These are phyloP conservation scores for Aphidoletes aphidimyza DNA, from an alignment of 2,888 invertebrate species.

Conservation along the genomic window DNA sequence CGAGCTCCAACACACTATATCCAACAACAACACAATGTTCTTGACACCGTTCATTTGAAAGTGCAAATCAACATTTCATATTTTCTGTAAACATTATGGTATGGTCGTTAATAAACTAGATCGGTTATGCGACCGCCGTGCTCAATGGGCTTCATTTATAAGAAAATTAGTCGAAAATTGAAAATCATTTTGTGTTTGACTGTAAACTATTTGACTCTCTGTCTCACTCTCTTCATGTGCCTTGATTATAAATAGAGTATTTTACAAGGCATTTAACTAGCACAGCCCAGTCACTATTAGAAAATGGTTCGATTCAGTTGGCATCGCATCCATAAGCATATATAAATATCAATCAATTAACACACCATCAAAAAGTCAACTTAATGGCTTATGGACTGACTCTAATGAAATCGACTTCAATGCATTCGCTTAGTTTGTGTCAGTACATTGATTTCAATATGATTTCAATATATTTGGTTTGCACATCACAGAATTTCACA, in stretches of 20 bases:
- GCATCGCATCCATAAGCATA: background rate
- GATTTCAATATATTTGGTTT: too few relatives aligned
- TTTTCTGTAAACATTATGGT: slow-evolving; percentile 4
- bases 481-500: background rate
- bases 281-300: too few relatives aligned
- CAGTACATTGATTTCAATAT: slow-evolving; percentile 4
- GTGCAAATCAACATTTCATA: slow-evolving; percentile 35
- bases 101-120: background rate
- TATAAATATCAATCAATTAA: slow-evolving; percentile 51
- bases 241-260: background rate
- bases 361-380: slow-evolving; percentile 46
- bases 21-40: background rate
- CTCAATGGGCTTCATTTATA: slow-evolving; percentile 16
- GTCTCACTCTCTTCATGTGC: background rate
- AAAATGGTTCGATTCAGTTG: background rate
- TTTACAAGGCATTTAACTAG: background rate
- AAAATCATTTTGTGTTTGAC: slow-evolving; percentile 12
- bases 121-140: background rate
- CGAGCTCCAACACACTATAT: background rate
- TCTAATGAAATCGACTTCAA: background rate
- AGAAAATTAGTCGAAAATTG: slow-evolving; percentile 33
- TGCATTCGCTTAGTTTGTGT: background rate
- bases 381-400: slow-evolving; percentile 34
- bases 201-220: background rate
- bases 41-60: slow-evolving; percentile 1